Evolutionary conservation across 2,113 vertebrate genomes (phyloP), one percentile per base, ranked within the genome.

Genomic region (Chlamydotis undulata): DNA sequence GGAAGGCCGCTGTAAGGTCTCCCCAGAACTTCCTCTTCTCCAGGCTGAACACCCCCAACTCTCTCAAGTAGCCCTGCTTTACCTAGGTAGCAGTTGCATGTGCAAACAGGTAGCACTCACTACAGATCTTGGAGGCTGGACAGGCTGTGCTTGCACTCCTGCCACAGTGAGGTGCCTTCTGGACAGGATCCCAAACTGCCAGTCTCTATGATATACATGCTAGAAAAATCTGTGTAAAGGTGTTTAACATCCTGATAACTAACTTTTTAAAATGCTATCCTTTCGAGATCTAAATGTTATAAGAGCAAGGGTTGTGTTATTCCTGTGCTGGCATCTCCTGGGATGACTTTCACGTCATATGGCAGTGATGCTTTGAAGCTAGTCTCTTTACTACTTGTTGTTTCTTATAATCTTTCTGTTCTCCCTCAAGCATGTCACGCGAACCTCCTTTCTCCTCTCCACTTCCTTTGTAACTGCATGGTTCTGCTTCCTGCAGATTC

Each of bases 361-460:
- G 39, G 81, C 82, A 87, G 45, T 41, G 67, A 56, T 68, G 37
- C 81, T 91, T 95, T 90, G 90, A 90, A 96, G 63, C 59, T 63
- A 14, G 14, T 77, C 57, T 85, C 52, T 90, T 90, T 80, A 70
- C 41, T 73, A 39, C 56, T 92, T 88, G 31, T 74, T 86, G 74
- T 74, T 45, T 87, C 39, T 52, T 79, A 50, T 7, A 79, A 77
- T 86, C 59, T 89, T 90, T 80, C 71, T 83, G 15, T 90, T 95
- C n/a, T 56, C 43, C 67, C 82, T 69, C 50, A 85, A 91, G 50
- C 71, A 52, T 84, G 71, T 95, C 59, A 47, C 50, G 59, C 45
- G 57, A 80, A 3, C 55, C 37, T 95, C n/a, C 50, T 80, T 85
- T 65, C 64, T 57, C 41, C 77, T 75, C 25, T 87, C 45, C 14